Conservation (phyloP, 2,888 invertebrate species). For the Acleris emargana region DNA sequence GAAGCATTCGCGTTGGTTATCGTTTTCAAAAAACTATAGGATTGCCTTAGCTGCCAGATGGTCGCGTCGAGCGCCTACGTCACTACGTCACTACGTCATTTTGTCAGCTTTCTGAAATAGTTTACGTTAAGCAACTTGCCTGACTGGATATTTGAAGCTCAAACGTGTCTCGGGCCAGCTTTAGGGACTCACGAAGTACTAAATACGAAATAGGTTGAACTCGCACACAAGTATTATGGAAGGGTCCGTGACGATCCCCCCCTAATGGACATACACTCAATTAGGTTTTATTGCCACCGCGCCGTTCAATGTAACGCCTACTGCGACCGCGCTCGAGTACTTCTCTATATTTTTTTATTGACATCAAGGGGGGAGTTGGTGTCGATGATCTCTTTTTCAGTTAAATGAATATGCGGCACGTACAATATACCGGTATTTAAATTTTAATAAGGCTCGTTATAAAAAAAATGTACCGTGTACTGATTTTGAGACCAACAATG, state of each 20-base stretch:
- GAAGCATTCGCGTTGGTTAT: no score
- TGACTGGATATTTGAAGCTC: constrained; percentile 1
- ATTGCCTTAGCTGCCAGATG: no score
- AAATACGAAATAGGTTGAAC: constrained; percentile 34
- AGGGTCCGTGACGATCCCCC: constrained; percentile 51
- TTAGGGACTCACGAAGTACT: constrained; percentile 13
- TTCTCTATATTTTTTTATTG: constrained; percentile 71
- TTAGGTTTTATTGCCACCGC: constrained; percentile 75
- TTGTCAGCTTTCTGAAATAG: no score
- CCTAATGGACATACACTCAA: constrained; percentile 79
- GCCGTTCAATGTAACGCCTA: constrained; percentile 79
- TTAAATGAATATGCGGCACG: constrained; percentile 26
- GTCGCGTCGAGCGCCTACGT: no score
- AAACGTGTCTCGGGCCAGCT: constrained; percentile 2
- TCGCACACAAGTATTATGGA: constrained; percentile 34
- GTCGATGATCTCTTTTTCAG: constrained; percentile 35
- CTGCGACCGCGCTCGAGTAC: constrained; percentile 64
- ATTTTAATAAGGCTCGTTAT: no score
- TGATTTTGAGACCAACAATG: no score
- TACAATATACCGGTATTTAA: not conserved
- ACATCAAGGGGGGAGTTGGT: constrained; percentile 48
- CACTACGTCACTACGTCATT: no score
- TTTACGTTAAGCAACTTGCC: no score
- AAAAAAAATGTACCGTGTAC: no score
- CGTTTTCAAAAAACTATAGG: no score